Conservation (phyloP, 2,797 vertebrate genomes). For the Mus minutoides region DNA sequence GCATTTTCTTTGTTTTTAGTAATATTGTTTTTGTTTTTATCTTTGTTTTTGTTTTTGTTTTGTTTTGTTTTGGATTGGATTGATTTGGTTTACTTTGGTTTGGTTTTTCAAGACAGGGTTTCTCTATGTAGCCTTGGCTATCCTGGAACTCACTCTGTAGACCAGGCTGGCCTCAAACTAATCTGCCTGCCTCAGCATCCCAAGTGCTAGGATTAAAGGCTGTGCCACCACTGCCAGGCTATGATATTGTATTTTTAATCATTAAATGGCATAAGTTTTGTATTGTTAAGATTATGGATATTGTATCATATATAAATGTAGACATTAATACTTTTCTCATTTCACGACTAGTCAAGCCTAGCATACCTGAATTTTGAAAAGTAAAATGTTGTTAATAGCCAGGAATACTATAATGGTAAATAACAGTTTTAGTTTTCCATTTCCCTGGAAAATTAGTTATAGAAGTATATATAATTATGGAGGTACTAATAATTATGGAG, state of each 20-base stretch:
- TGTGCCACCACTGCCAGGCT: too few species aligned
- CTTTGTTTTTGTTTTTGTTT: too few species aligned
- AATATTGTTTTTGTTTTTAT: too few species aligned
- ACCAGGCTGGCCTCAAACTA: too few species aligned
- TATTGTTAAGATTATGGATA: not conserved
- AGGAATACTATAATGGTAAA: not conserved
- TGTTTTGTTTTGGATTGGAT: too few species aligned
- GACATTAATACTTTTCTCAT: constrained; percentile 8
- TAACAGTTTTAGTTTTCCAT: not conserved
- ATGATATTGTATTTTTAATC: not conserved
- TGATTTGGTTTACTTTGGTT: too few species aligned
- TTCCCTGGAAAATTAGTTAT: constrained; percentile 36
- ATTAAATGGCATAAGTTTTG: not conserved
- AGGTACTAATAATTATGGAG: not conserved
- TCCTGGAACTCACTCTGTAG: too few species aligned
- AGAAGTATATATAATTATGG: not conserved
- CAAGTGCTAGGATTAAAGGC: too few species aligned
- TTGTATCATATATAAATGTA: not conserved
- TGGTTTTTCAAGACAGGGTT: too few species aligned
- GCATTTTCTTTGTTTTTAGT: not conserved
- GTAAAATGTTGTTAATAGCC: not conserved
- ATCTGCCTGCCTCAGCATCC: too few species aligned
- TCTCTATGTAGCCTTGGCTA: too few species aligned
- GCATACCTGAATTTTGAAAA: constrained; percentile 38
- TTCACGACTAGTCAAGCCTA: not conserved